Conservation (phyloP, 1,140 invertebrate species). For the Bilobella aurantiaca region DNA sequence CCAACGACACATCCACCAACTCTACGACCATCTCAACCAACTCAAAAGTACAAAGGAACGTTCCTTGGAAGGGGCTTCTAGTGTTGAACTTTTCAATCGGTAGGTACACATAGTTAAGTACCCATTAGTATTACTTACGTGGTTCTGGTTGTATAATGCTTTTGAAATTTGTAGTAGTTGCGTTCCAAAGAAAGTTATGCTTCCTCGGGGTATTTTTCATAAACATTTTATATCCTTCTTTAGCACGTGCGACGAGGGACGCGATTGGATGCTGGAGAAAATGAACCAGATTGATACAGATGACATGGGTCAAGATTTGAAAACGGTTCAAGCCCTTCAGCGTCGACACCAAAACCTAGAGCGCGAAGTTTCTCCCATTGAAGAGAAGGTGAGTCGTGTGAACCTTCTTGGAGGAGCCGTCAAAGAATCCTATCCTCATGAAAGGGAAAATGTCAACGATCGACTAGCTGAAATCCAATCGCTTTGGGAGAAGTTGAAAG, state of each 20-base stretch:
- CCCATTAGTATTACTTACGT: too few species aligned
- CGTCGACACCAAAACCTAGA: conserved; percentile 79
- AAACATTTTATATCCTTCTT: too few species aligned
- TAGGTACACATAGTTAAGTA: too few species aligned
- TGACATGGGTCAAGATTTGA: conserved; percentile 69
- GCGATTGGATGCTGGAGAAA: conserved; percentile 91
- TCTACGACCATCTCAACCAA: conserved; percentile 78
- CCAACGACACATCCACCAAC: conserved; percentile 70
- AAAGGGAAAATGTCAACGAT: conserved; percentile 69
- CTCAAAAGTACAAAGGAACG: conserved; percentile 83
- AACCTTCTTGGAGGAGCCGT: conserved; percentile 71
- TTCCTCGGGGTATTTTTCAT: too few species aligned
- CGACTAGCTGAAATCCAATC: conserved; percentile 74
- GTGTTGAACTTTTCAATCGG: conserved; percentile 88
- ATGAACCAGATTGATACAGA: conserved; percentile 67
- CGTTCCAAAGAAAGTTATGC: too few species aligned
- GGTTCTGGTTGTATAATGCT: too few species aligned
- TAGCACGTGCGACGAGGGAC: conserved; percentile 82
- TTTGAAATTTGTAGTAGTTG: too few species aligned
- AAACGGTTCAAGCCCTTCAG: conserved; percentile 81
- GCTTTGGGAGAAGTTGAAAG: conserved; percentile 74
- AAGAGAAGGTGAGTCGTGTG: conserved; percentile 77
- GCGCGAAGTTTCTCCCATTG: conserved; percentile 73
- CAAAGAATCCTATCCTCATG: conserved; percentile 80
- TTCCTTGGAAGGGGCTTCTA: conserved; percentile 73